Percentiles rank a stretch among this genome's conserved stretches.
phyloP scores from a whole-genome alignment of 1,140 invertebrate species.

The Steinernema feltiae region DNA sequence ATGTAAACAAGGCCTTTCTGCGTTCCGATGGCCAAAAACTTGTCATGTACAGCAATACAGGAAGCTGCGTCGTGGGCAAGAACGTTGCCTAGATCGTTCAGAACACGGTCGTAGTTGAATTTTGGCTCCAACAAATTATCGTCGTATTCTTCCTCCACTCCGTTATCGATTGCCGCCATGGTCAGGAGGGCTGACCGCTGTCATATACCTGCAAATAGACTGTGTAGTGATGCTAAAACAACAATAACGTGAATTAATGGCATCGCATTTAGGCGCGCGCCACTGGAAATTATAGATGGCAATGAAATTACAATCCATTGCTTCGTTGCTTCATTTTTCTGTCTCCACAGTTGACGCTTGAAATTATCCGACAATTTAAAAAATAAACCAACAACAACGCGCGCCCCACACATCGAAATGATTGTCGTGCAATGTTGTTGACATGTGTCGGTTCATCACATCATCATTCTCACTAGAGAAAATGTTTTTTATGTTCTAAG shows the following conservation, averaged over 20 bases:
- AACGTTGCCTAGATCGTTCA: slow-evolving; percentile 60
- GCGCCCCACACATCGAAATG: no score
- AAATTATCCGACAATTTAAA: no score
- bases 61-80: slow-evolving; percentile 59
- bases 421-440: no score
- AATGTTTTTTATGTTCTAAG: no score
- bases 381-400: no score
- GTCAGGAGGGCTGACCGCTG: neutral
- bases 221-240: neutral
- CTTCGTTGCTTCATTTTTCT: no score
- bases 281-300: no score
- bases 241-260: neutral
- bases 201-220: neutral
- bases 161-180: neutral
- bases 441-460: no score
- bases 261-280: neutral
- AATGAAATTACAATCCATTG: no score
- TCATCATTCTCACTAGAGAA: no score
- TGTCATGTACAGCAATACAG: slow-evolving; percentile 62
- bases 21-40: slow-evolving; percentile 59
- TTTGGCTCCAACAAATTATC: slow-evolving; percentile 55
- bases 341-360: no score
- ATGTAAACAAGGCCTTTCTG: slow-evolving; percentile 61
- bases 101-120: slow-evolving; percentile 60
- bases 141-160: neutral